phyloP scores from a whole-genome alignment of 2,113 vertebrate genomes.

The Acrocephalus kingi region DNA sequence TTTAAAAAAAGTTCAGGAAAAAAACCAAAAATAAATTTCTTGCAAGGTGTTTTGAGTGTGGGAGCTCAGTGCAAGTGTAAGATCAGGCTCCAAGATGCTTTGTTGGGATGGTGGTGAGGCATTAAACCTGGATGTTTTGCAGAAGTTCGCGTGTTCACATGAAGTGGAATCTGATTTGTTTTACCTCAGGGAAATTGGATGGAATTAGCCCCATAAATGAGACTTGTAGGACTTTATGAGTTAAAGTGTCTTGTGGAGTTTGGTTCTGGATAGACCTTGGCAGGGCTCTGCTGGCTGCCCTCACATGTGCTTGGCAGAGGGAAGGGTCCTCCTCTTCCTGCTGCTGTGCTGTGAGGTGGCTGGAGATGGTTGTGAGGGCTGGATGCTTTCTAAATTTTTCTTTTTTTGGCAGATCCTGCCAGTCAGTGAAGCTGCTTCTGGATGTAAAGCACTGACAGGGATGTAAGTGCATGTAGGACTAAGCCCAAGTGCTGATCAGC shows the following conservation, averaged over 20 bases:
- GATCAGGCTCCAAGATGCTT: neutral
- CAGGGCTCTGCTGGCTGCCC: neutral
- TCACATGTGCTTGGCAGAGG: neutral
- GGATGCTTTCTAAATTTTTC: neutral
- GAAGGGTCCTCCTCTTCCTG: neutral
- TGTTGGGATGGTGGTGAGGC: neutral
- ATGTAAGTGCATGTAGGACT: neutral
- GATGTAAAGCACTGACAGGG: neutral
- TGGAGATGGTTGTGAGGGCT: neutral
- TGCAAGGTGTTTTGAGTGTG: neutral
- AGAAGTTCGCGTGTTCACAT: neutral
- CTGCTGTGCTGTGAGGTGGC: neutral
- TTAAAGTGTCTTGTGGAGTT: neutral
- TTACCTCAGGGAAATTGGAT: neutral
- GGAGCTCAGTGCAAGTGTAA: neutral
- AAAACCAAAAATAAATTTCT: neutral
- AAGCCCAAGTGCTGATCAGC: conserved; percentile 13
- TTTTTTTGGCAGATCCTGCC: neutral
- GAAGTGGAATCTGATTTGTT: neutral
- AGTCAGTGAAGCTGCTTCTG: neutral
- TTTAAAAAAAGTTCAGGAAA: neutral
- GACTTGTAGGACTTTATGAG: rapidly evolving
- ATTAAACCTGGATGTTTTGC: neutral
- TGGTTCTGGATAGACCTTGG: neutral
- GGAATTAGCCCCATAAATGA: neutral